Conservation (phyloP, 2,113 vertebrate species). For the Clupea harengus region DNA sequence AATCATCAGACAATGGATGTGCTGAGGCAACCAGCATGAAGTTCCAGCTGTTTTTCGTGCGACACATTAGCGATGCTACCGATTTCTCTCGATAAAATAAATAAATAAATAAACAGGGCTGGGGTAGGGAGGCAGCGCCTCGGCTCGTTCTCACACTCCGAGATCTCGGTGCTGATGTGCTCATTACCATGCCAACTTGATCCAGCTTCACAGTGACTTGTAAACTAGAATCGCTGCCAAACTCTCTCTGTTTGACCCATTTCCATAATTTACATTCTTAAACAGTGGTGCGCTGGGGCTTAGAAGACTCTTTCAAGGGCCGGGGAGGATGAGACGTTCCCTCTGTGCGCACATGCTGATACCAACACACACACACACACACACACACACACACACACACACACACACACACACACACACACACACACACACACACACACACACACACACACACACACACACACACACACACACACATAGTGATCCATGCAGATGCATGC, state of each 20-base stretch:
- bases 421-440: conserved; percentile 1
- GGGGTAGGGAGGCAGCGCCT: background rate
- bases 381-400: conserved; percentile 26
- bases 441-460: conserved; percentile 32
- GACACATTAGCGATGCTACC: background rate
- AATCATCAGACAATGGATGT: conserved; percentile 14
- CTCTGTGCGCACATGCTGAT: conserved; percentile 39
- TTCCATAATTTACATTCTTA: conserved; percentile 74
- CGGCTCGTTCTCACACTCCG: conserved; percentile 40
- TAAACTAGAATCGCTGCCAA: conserved; percentile 60
- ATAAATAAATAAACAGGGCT: background rate
- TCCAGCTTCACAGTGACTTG: conserved; percentile 55
- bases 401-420: conserved; percentile 2
- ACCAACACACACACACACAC: conserved; percentile 23
- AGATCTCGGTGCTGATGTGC: conserved; percentile 55
- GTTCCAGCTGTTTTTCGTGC: conserved; percentile 44
- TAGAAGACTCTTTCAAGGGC: conserved; percentile 55
- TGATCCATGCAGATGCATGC: conserved; percentile 35
- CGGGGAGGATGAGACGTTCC: conserved; percentile 49
- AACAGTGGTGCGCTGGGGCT: conserved; percentile 58
- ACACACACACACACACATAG: conserved; percentile 10
- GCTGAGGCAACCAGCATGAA: background rate
- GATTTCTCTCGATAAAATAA: background rate
- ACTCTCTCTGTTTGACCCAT: conserved; percentile 69
- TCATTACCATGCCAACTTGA: conserved; percentile 59